Conservation (phyloP, 2,888 invertebrate species). For the Drosophila yooni region DNA sequence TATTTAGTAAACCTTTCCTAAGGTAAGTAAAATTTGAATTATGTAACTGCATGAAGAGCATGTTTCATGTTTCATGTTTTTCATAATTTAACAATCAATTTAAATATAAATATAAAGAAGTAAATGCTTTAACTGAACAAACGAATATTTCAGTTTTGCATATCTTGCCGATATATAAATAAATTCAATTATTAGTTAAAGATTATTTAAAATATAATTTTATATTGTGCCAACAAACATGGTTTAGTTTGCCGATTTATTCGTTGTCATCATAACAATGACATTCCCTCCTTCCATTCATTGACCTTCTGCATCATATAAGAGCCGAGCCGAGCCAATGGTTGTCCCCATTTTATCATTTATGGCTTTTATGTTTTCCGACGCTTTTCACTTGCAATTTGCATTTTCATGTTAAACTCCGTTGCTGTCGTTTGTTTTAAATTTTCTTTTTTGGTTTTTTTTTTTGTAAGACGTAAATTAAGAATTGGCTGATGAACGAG, state of each 20-base stretch:
- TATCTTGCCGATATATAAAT: not conserved
- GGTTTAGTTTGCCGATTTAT: not conserved
- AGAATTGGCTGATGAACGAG: constrained; percentile 33
- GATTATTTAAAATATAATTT: not conserved
- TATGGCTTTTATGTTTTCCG: constrained; percentile 69
- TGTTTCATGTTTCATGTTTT: not conserved
- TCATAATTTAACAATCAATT: not conserved
- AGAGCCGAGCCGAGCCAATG: not conserved
- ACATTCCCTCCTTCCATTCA: constrained; percentile 23
- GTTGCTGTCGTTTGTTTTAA: constrained; percentile 30
- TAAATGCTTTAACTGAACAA: not conserved
- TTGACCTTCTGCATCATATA: constrained; percentile 41
- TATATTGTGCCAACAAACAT: not conserved
- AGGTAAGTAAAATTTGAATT: constrained; percentile 1
- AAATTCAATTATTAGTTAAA: not conserved
- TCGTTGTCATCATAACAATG: constrained; percentile 33
- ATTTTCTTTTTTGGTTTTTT: constrained; percentile 11
- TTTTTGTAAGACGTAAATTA: constrained; percentile 51
- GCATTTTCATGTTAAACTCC: constrained; percentile 71
- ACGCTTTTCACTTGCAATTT: constrained; percentile 72
- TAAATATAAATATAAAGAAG: not conserved
- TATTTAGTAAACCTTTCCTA: constrained; percentile 43
- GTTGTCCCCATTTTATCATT: constrained; percentile 55
- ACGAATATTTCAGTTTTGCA: not conserved
- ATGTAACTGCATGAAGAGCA: not conserved